Evolutionary conservation across 2,888 invertebrate species (phyloP), one percentile per base, ranked within the genome.

Genomic region (Drosophila histrio): DNA sequence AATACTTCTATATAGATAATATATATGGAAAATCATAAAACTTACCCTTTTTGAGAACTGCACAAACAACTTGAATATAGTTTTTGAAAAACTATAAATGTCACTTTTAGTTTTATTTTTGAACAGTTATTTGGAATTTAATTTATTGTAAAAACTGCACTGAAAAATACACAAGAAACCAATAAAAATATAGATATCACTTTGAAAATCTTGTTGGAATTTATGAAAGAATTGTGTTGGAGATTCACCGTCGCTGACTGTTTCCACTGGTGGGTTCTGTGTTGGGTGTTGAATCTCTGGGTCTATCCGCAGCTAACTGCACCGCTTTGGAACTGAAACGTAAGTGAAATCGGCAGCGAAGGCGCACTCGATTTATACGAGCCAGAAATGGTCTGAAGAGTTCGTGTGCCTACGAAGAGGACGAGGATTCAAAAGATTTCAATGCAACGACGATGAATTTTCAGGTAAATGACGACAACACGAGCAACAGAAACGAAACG

Each of bases 311-410:
- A 59, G 72, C 57, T 79, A 78, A 89, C 86, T 90, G 85, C 88
- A 89, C 85, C 73, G 87, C 71, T 88, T 77, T 85, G 69, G 76
- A 81, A 82, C 87, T 88, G 84, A 90, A 89, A 77, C 81, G 88
- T 87, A 77, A 90, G 89, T 90, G 90, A 88, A 88, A 83, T 69
- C 77, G 79, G 68, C 66, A 74, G 56, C 72, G 64, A 70, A 85
- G 77, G 76, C 82, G 77, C 77, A 79, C 79, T 64, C 79, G 88
- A 90, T 90, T 90, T 90, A 90, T 90, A 90, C 78, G 86, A 77
- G 44, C 60, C n/a, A 15, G 11, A 22, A 9, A 36, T 17, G 52
- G 34, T 41, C 13, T 7, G 46, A 36, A 59, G 36, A 15, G 50
- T 38, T 50, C 54, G 54, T 32, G 43, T n/a, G 30, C 7, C 15